Evolutionary conservation across 2,888 invertebrate genomes (phyloP).

Genomic region (Drosophila kanekoi): DNA sequence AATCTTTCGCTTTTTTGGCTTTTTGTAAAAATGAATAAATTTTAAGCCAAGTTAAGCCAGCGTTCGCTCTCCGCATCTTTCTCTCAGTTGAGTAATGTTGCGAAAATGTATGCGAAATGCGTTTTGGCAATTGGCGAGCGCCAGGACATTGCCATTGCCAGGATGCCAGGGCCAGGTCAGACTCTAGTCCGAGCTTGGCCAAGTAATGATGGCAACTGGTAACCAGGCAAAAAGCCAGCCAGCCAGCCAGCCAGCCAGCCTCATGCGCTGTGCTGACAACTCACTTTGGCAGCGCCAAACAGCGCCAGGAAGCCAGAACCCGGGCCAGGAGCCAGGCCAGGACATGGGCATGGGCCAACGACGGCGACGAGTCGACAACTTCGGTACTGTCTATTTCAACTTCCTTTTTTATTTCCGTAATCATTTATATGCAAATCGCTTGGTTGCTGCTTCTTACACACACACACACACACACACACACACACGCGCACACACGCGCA

Average conservation of each 20-base stretch:
- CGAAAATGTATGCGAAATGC: slow-evolving; percentile 72
- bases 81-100: slow-evolving; percentile 55
- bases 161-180: slow-evolving; percentile 20
- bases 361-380: slow-evolving; percentile 50
- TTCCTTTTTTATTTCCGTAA: slow-evolving; percentile 81
- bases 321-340: slow-evolving; percentile 12
- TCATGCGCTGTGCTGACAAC: slow-evolving; percentile 53
- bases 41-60: slow-evolving; percentile 52
- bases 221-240: slow-evolving; percentile 21
- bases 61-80: not conserved
- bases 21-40: slow-evolving; percentile 46
- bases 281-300: slow-evolving; percentile 61
- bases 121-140: slow-evolving; percentile 47
- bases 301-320: slow-evolving; percentile 26
- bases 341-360: slow-evolving; percentile 9
- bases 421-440: slow-evolving; percentile 81
- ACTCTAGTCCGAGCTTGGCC: slow-evolving; percentile 7
- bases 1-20: slow-evolving; percentile 10
- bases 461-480: slow-evolving; percentile 32
- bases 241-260: slow-evolving; percentile 12
- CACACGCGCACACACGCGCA: slow-evolving; percentile 30
- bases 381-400: slow-evolving; percentile 72
- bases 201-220: slow-evolving; percentile 27
- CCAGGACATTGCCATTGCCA: slow-evolving; percentile 47
- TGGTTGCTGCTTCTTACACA: slow-evolving; percentile 48